These are phyloP conservation scores for Limosa lapponica DNA, from an alignment of 2,797 vertebrate species.

Conservation along the genomic window DNA sequence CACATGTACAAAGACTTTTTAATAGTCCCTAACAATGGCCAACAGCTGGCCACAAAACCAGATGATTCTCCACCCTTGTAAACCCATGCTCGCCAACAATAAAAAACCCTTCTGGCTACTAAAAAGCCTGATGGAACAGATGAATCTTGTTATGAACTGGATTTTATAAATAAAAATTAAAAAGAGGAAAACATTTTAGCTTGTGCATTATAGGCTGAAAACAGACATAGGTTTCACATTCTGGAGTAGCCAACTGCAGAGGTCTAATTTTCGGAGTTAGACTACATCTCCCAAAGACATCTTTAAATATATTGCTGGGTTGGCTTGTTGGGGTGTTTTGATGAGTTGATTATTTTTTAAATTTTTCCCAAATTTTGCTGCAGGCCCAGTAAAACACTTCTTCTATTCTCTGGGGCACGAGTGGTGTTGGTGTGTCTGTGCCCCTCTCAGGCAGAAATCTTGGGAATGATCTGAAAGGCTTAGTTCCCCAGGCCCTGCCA, in stretches of 20 bases:
- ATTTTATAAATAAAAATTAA: conserved; percentile 65
- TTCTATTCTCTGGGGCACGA: neutral
- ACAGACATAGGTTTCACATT: neutral
- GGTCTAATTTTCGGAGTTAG: neutral
- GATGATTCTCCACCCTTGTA: conserved; percentile 62
- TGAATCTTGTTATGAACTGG: conserved; percentile 54
- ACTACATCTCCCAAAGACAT: neutral
- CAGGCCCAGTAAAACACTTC: neutral
- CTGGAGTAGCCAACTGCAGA: neutral
- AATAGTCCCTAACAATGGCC: conserved; percentile 61
- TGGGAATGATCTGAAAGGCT: neutral
- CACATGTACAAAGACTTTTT: conserved; percentile 52
- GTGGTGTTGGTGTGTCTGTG: neutral
- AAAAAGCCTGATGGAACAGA: conserved; percentile 61
- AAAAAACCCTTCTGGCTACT: conserved; percentile 63
- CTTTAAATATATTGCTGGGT: neutral
- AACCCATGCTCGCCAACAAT: conserved; percentile 52
- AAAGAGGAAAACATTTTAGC: conserved; percentile 23
- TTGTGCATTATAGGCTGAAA: conserved; percentile 11
- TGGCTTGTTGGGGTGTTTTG: neutral
- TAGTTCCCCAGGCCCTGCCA: neutral
- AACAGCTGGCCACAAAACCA: conserved; percentile 68
- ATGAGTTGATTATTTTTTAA: neutral
- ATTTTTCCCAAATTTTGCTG: neutral
- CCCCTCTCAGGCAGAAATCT: neutral